Base-by-base conservation (phyloP, 2,888 invertebrate genomes). In the Pseudeuparius sepicola region DNA sequence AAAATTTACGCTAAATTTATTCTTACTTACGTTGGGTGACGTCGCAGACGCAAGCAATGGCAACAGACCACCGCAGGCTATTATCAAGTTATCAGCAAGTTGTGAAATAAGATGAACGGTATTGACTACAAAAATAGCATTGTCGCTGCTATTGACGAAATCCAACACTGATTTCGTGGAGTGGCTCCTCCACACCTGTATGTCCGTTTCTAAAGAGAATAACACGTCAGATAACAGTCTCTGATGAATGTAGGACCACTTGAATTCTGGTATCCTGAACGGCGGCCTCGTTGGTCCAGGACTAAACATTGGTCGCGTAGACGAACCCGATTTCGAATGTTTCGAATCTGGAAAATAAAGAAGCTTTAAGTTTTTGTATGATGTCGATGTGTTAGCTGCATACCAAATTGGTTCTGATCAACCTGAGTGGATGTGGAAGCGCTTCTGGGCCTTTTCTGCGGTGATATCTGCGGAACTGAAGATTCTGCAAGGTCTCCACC, bases 241-340 rank as follows among this genome's bases (percentile, higher is more conserved):
- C 63, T 98, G 93, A 65, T 99, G 98, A 48, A 99, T 90, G 63
- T 90, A 89, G 2, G 97, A 98, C 98, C 98, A 99, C 53, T 93
- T 86, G 68, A 99, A 99, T 67, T 98, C 98, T 14, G 98, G 98
- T 60, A 99, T 98, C 47, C 98, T 76, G 67, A 98, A 98, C 3
- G 97, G 93, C 13, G 92, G 93, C 50, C 89, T 74, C 35, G 90
- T 86, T 20, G 90, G 87, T 4, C 90, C 88, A 39, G 92, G 87
- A 51, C 88, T 90, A 63, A 92, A 92, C 84, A 92, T 89, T 34
- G 90, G 88, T 35, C 89, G 73, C 11, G 75, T 74, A 27, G 68
- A 67, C 51, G 78, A 78, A 45, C 70, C 69, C 31, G 71, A 65
- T 65, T 82, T 66, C 17, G 75, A 65, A 25, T 73, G 67, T 55